Conservation (phyloP, 1,140 invertebrate genomes). For the Euschistus heros region DNA sequence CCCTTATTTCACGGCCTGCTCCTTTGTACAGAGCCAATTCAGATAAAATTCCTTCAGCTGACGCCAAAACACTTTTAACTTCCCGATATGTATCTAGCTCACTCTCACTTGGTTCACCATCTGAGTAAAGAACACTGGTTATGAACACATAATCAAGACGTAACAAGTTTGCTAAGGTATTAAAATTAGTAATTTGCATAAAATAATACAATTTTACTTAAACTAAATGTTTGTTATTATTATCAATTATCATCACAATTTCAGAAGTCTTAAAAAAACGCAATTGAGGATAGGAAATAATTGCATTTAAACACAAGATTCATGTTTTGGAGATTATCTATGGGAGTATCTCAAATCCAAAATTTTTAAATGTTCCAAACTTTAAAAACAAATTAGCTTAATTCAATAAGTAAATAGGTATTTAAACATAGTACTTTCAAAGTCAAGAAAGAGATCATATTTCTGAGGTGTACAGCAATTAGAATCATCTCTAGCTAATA, state of each 20-base stretch:
- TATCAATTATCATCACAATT: too few species aligned
- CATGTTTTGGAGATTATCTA: too few species aligned
- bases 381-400: constrained; percentile 18
- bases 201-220: too few species aligned
- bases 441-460: constrained; percentile 83
- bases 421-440: too few species aligned
- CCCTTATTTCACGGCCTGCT: constrained; percentile 50
- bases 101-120: constrained; percentile 73
- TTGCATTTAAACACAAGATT: too few species aligned
- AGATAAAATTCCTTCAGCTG: constrained; percentile 65
- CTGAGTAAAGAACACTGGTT: constrained; percentile 34
- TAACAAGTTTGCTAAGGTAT: not conserved
- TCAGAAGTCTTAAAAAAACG: too few species aligned
- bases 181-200: too few species aligned
- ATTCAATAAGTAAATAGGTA: constrained; percentile 34
- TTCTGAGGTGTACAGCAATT: constrained; percentile 75
- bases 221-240: too few species aligned
- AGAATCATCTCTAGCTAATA: constrained; percentile 73
- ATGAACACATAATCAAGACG: too few species aligned
- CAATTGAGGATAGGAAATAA: too few species aligned
- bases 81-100: constrained; percentile 70
- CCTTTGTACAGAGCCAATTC: constrained; percentile 80
- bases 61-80: constrained; percentile 67
- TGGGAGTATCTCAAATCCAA: too few species aligned
- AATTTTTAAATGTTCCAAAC: not conserved